Base-by-base conservation (phyloP, 2,888 invertebrate species). In the Melikaiella ostensackeni region DNA sequence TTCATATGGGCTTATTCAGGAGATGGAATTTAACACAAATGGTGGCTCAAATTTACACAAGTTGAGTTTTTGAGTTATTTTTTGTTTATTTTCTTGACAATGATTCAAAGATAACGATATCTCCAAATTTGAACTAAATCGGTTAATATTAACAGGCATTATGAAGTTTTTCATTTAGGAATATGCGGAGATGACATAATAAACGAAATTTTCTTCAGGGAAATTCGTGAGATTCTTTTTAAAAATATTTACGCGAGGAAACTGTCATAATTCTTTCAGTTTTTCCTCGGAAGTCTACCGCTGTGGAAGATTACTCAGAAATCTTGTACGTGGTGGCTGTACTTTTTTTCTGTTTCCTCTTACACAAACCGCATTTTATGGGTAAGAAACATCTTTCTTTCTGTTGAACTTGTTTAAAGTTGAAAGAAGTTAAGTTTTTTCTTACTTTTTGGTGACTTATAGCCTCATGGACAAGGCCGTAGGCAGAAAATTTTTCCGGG, bases 201-300 rank as follows among this genome's bases (percentile, higher is more conserved):
- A 8, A 33, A 8, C 7, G 33, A 8, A 33, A 8, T 8, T 33
- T 7, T 42, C 16, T 16, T 42, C 19, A 46, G 46, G 9, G 21
- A 38, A 64, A 64, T 38, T 38, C 24, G 7, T 64, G 5, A 24
- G 35, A 42, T 42, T 11, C 24, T 64, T 46, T 6, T 46, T 0
- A 19, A 24, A 13, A 64, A 64, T 38, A 1, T 38, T 64, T 24
- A 24, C 42, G 9, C 16, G 38, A 21, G 42, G 64, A 64, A 64
- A 64, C 64, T 64, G 42, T 64, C 64, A 64, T 27, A 64, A 64
- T 64, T 24, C 21, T 24, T 64, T 64, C 38, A 24, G 64, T 64
- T 38, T 38, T 63, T 42, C 24, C 21, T 38, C 42, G 64, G 64
- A 64, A 64, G 64, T 64, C 64, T 42, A 42, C 64, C 42, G 38